A percentile compares a stretch with the other conserved stretches of the same genome.
These are phyloP conservation scores for Priocnemis perturbator DNA, from an alignment of 2,888 invertebrate genomes.

Conservation along the genomic window DNA sequence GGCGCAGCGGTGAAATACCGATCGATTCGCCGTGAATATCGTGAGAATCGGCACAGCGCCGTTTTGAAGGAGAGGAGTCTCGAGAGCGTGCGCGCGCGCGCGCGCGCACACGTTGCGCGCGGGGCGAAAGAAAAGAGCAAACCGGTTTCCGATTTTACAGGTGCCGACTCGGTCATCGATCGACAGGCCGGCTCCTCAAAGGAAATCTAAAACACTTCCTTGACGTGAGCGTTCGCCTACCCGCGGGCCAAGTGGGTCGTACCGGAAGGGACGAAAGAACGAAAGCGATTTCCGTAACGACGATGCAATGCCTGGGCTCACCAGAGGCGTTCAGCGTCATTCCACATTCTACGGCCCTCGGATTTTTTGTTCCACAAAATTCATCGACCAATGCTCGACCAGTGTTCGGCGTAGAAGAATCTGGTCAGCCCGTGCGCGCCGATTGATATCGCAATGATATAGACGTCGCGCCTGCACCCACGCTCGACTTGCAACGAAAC, in stretches of 20 bases:
- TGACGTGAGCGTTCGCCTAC: constrained; percentile 15
- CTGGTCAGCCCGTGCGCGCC: too few species aligned
- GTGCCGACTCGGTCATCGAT: constrained; percentile 25
- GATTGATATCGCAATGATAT: too few species aligned
- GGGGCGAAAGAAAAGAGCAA: constrained; percentile 33
- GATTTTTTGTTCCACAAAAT: too few species aligned
- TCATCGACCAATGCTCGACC: too few species aligned
- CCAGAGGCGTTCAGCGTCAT: too few species aligned
- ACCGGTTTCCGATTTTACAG: constrained; percentile 50
- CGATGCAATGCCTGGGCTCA: not conserved
- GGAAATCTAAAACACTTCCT: constrained; percentile 35
- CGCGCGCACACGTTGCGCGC: not conserved
- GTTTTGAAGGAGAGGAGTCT: not conserved
- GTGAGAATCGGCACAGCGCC: not conserved
- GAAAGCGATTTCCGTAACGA: constrained; percentile 27
- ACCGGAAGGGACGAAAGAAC: constrained; percentile 32
- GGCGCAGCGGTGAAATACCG: too few species aligned
- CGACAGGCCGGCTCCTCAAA: constrained; percentile 7
- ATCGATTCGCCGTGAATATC: not conserved
- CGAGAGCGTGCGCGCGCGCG: not conserved
- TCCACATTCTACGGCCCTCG: too few species aligned
- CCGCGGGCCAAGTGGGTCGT: constrained; percentile 16
- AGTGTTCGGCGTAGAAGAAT: too few species aligned
- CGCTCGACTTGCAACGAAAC: too few species aligned
- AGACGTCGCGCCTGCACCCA: too few species aligned